Conservation (phyloP, 1,140 invertebrate genomes). For the Hestina assimilis region DNA sequence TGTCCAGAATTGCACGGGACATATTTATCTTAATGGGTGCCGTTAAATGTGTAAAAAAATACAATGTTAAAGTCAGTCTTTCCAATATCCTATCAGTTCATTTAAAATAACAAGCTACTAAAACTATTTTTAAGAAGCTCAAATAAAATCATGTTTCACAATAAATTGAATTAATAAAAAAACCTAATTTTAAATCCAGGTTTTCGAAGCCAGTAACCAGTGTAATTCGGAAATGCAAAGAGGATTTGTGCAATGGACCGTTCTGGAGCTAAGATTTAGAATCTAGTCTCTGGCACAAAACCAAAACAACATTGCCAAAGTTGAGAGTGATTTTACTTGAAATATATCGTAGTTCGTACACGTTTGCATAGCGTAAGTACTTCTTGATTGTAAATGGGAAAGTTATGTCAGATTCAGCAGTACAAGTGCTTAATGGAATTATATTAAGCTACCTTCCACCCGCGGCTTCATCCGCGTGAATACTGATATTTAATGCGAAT, state of each 20-base stretch:
- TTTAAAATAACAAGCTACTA: too few species aligned
- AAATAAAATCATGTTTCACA: too few species aligned
- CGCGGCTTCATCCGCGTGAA: neutral
- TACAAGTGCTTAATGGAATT: neutral
- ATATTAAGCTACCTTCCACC: neutral
- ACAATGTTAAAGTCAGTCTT: too few species aligned
- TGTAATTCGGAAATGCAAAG: constrained; percentile 3
- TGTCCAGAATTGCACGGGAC: too few species aligned
- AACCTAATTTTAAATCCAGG: neutral
- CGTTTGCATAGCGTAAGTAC: neutral
- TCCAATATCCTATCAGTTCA: too few species aligned
- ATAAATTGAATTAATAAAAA: neutral
- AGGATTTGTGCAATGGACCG: constrained; percentile 15
- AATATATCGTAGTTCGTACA: constrained; percentile 7
- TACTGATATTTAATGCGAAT: neutral
- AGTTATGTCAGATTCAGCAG: neutral
- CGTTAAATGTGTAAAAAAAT: too few species aligned
- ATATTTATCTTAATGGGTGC: too few species aligned
- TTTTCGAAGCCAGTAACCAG: neutral
- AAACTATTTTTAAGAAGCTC: too few species aligned
- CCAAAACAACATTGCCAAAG: constrained; percentile 13
- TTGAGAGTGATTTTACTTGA: constrained; percentile 17
- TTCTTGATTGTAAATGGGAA: neutral
- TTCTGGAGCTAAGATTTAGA: constrained; percentile 15
- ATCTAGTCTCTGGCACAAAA: constrained; percentile 17